These are phyloP conservation scores for Noctua comes DNA, from an alignment of 2,888 invertebrate genomes.

Conservation along the genomic window DNA sequence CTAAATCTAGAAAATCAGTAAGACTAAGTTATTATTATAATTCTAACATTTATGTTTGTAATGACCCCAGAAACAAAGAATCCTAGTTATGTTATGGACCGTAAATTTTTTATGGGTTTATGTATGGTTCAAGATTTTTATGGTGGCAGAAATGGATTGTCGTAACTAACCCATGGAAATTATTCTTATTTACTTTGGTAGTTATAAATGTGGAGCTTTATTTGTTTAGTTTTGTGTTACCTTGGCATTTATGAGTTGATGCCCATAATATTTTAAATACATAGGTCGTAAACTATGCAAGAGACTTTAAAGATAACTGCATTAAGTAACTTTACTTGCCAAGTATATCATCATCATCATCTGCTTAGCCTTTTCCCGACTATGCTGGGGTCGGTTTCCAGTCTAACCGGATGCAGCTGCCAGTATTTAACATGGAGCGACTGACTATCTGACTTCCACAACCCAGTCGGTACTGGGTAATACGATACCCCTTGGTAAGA, in stretches of 20 bases:
- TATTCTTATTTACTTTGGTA: slow-evolving; percentile 5
- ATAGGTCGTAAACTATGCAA: neutral
- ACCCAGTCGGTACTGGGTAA: too few species aligned
- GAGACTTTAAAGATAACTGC: neutral
- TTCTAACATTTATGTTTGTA: slow-evolving; percentile 12
- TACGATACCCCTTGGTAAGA: too few species aligned
- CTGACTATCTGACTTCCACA: too few species aligned
- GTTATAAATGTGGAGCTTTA: neutral
- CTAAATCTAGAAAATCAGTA: neutral
- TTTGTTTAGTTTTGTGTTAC: neutral
- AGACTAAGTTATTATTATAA: neutral
- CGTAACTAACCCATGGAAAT: neutral
- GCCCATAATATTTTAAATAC: neutral
- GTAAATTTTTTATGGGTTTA: slow-evolving; percentile 42
- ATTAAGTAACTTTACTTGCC: neutral
- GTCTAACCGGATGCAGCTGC: too few species aligned
- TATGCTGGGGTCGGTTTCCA: too few species aligned
- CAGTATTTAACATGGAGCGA: too few species aligned
- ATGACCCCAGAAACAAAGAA: slow-evolving; percentile 5
- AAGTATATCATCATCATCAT: too few species aligned
- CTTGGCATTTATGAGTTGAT: neutral
- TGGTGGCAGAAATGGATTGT: slow-evolving; percentile 13
- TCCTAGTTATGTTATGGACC: slow-evolving; percentile 5
- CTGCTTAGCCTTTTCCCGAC: too few species aligned
- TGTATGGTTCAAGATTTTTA: slow-evolving; percentile 34